Evolutionary conservation across 2,888 invertebrate species (phyloP), one percentile per base, ranked within the genome.

Genomic region (Lissocephala sabroskyi): DNA sequence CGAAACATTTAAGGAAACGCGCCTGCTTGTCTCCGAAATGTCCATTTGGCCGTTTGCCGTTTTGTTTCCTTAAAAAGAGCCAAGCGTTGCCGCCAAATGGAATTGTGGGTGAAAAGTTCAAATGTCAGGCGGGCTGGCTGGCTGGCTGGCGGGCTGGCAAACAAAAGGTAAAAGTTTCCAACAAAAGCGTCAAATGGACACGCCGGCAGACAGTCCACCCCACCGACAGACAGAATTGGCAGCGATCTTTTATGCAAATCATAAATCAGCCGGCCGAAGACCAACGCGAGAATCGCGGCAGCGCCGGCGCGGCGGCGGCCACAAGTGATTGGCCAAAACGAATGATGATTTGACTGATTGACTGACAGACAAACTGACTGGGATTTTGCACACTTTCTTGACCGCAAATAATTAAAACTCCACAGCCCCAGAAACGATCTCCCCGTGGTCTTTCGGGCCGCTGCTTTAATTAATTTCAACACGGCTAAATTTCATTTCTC

Each of bases 61-160:
- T 52, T 54, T 51, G 52, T 73, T 78, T 76, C 76, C 65, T 75
- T 75, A 63, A 68, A n/a, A 58, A 55, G 63, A 46, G 50, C 52
- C n/a, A n/a, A n/a, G n/a, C n/a, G 13, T 28, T 16, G 63, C 51
- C 53, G 59, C 52, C 44, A 66, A 65, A 62, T 62, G 57, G 65
- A 67, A 77, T 75, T 73, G 73, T 79, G 79, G 81, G 81, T 70
- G 80, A 80, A 81, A 79, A 78, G 78, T 79, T 79, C 79, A 81
- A 73, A 78, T 64, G 79, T 65, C 74, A 73, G 52, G 47, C 43
- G 59, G 62, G n/a, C n/a, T n/a, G n/a, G n/a, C n/a, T n/a, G n/a
- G n/a, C n/a, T n/a, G n/a, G n/a, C n/a, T n/a, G n/a, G n/a, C n/a
- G n/a, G n/a, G 60, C 62, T 54, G 63, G 49, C 65, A 54, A 61